Conservation (phyloP, 2,797 vertebrate species). For the Spinibarbus caldwelli region DNA sequence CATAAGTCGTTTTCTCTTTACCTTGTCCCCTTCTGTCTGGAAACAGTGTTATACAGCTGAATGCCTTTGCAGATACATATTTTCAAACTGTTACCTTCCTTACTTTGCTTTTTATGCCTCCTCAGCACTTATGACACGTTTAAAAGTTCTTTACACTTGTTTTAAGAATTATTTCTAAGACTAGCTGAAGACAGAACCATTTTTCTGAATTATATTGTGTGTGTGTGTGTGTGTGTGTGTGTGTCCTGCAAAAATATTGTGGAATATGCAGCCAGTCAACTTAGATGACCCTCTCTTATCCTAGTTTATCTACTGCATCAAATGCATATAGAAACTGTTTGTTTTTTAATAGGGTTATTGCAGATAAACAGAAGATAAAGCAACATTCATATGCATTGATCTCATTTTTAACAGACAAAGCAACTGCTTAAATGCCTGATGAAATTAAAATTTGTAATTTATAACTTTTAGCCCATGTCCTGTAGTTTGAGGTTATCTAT, state of each 20-base stretch:
- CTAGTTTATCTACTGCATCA: not conserved
- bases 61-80: slow-evolving; percentile 22
- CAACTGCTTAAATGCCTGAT: too few species aligned
- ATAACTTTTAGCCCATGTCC: not conserved
- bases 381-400: not conserved
- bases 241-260: not conserved
- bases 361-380: not conserved
- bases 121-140: slow-evolving; percentile 4
- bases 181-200: slow-evolving; percentile 10
- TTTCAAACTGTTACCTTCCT: slow-evolving; percentile 16
- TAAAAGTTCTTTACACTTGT: slow-evolving; percentile 4
- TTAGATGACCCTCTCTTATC: not conserved
- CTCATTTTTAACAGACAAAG: not conserved
- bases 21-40: slow-evolving; percentile 19
- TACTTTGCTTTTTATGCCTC: slow-evolving; percentile 7
- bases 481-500: not conserved
- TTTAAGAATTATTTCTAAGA: not conserved
- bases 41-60: not conserved
- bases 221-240: not conserved
- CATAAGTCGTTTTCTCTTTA: slow-evolving; percentile 1
- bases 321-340: not conserved
- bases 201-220: slow-evolving; percentile 2
- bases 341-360: not conserved
- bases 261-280: not conserved
- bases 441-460: too few species aligned